A percentile compares a stretch with the other conserved stretches of the same genome.
Conservation (phyloP, 2,888 invertebrate genomes). For the Drosophila conformis region DNA sequence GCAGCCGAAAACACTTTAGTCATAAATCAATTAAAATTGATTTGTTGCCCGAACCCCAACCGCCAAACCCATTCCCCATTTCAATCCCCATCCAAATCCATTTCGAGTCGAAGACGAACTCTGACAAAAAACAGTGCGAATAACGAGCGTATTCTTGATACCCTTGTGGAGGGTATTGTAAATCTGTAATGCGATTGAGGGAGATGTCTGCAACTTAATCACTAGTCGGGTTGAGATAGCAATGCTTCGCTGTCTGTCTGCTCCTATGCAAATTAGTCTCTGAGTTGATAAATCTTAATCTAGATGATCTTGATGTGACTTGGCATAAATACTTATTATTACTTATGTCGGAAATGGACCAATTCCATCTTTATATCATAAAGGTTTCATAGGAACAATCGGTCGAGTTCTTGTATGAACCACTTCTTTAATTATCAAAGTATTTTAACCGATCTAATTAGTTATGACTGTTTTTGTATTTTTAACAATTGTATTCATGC, state of each 20-base stretch:
- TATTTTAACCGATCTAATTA: no score
- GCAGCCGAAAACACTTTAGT: constrained; percentile 71
- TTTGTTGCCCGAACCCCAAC: constrained; percentile 22
- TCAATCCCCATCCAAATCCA: background rate
- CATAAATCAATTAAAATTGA: constrained; percentile 67
- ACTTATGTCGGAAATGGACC: background rate
- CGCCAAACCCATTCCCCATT: background rate
- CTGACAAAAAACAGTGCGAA: constrained; percentile 70
- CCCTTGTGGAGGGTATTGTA: background rate
- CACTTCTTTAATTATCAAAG: no score
- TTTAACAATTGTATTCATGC: no score
- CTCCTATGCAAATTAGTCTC: background rate
- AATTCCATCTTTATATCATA: background rate
- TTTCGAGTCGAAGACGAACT: constrained; percentile 6
- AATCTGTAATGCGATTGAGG: background rate
- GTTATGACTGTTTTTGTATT: no score
- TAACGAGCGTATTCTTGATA: constrained; percentile 31
- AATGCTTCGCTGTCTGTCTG: no score
- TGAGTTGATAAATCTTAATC: background rate
- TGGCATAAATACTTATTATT: background rate
- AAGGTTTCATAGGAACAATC: no score
- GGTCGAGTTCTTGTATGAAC: background rate
- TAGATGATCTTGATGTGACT: background rate
- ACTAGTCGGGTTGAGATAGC: background rate
- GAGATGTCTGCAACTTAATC: background rate